These are phyloP conservation scores for Drosophila neocordata DNA, from an alignment of 1,140 invertebrate genomes.

Conservation along the genomic window DNA sequence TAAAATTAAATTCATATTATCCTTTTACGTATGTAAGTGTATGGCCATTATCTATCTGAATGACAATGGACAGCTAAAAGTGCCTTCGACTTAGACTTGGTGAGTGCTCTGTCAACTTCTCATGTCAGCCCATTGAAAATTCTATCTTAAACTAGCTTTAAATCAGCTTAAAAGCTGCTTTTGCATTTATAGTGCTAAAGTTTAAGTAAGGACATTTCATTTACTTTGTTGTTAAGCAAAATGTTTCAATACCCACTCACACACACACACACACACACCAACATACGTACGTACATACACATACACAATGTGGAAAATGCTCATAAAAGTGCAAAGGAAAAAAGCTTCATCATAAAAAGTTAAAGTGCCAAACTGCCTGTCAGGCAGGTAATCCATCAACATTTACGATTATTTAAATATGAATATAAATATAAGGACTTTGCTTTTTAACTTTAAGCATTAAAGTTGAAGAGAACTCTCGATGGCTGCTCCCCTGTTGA, in stretches of 20 bases:
- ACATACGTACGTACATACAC: too few relatives aligned
- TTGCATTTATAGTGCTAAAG: constrained; percentile 27
- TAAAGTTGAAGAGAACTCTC: constrained; percentile 1
- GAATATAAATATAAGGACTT: constrained; percentile 34
- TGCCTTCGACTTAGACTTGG: not conserved
- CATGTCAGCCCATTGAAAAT: not conserved
- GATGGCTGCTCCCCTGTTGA: not conserved
- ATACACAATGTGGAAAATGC: constrained; percentile 8
- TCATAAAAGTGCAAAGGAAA: constrained; percentile 3
- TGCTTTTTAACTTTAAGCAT: constrained; percentile 33
- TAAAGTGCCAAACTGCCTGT: constrained; percentile 28
- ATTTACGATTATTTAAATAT: constrained; percentile 65
- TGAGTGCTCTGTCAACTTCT: constrained; percentile 9
- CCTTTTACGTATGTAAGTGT: not conserved
- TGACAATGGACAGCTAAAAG: not conserved
- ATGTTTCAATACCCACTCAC: not conserved
- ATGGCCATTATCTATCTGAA: not conserved
- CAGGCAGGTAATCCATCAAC: constrained; percentile 63
- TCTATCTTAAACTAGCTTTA: constrained; percentile 10
- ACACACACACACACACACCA: not conserved
- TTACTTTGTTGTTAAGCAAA: constrained; percentile 30
- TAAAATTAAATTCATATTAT: not conserved
- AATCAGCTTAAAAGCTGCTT: constrained; percentile 10
- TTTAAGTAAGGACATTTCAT: constrained; percentile 34
- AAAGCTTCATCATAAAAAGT: constrained; percentile 25